Conservation (phyloP, 2,888 invertebrate genomes). For the Tricholauxania praeusta region DNA sequence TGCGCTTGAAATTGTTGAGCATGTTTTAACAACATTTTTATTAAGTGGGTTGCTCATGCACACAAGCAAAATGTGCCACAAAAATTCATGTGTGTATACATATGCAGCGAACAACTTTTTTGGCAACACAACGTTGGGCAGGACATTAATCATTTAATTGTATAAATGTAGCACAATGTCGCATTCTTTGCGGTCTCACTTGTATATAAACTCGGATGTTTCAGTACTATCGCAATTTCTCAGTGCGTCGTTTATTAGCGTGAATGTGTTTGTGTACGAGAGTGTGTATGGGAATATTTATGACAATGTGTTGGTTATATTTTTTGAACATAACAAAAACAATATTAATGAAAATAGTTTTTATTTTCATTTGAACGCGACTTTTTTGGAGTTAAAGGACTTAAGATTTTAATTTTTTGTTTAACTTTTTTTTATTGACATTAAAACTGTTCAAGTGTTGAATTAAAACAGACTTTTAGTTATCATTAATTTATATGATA, state of each 20-base stretch:
- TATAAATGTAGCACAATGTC: neutral
- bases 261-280: neutral
- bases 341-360: too few relatives aligned
- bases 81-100: too few relatives aligned
- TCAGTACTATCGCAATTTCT: neutral
- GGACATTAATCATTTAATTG: slow-evolving; percentile 21
- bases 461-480: too few relatives aligned
- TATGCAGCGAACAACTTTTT: too few relatives aligned
- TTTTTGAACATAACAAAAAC: neutral
- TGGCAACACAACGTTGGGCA: neutral
- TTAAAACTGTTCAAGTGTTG: too few relatives aligned
- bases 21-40: slow-evolving; percentile 32
- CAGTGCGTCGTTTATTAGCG: neutral
- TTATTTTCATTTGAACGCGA: too few relatives aligned
- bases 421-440: too few relatives aligned
- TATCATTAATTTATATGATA: too few relatives aligned
- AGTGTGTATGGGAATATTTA: neutral
- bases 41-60: slow-evolving; percentile 3
- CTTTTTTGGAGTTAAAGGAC: too few relatives aligned
- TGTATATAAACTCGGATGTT: neutral
- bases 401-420: too few relatives aligned
- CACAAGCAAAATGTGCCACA: neutral
- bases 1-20: slow-evolving; percentile 9
- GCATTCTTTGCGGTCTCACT: too few relatives aligned
- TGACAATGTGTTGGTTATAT: neutral